Evolutionary conservation across 1,140 invertebrate species (phyloP).

Genomic region (Copidosoma floridanum): DNA sequence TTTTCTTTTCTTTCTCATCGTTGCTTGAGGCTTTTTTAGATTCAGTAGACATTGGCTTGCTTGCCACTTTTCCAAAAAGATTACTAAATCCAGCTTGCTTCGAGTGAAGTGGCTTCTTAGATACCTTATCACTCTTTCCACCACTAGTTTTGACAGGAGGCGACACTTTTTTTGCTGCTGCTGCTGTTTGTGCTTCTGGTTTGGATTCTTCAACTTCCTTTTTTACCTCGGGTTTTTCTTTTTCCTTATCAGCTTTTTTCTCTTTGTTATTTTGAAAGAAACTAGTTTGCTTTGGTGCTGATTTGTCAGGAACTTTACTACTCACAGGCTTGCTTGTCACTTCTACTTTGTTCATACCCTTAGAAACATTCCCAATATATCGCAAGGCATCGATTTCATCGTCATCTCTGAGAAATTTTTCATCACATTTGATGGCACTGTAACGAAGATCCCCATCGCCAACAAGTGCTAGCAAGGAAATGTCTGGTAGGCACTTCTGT

Average conservation of each 20-base stretch:
- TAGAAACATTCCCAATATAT: conserved; percentile 2
- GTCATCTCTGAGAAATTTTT: conserved; percentile 36
- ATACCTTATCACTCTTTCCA: conserved; percentile 24
- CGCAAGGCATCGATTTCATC: conserved; percentile 33
- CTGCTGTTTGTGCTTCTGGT: neutral
- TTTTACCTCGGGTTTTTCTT: neutral
- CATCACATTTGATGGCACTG: conserved; percentile 46
- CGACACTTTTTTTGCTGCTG: conserved; percentile 25
- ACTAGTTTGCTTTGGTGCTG: conserved; percentile 1
- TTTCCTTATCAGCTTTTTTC: neutral
- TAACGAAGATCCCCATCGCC: conserved; percentile 43
- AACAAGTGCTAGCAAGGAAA: conserved; percentile 39
- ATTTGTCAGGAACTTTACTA: neutral
- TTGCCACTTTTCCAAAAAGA: conserved; percentile 41
- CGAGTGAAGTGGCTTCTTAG: conserved; percentile 37
- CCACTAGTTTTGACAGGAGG: conserved; percentile 4
- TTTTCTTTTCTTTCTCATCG: neutral
- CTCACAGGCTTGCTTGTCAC: neutral
- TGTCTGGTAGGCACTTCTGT: conserved; percentile 45
- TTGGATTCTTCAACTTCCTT: neutral
- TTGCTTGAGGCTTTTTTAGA: conserved; percentile 15
- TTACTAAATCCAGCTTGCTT: conserved; percentile 40
- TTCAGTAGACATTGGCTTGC: conserved; percentile 24
- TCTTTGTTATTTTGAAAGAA: no score
- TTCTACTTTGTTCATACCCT: conserved; percentile 12